Evolutionary conservation across 2,888 invertebrate genomes (phyloP).

Genomic region (Pseudoips prasinana): DNA sequence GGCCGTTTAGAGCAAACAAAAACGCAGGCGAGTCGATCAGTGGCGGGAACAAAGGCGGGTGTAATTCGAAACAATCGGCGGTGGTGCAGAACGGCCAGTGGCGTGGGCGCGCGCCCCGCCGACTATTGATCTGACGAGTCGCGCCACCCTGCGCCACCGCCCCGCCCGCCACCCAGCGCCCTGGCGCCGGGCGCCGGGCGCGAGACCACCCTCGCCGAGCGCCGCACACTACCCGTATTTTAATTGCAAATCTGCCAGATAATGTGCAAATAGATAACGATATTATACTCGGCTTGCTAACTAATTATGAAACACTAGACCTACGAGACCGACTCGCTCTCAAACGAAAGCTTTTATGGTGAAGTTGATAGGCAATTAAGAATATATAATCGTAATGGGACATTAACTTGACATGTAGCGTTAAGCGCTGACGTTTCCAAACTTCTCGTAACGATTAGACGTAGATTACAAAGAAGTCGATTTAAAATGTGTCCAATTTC

Average conservation of each 20-base stretch:
- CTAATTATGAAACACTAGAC: slow-evolving; percentile 71
- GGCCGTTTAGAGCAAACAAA: slow-evolving; percentile 76
- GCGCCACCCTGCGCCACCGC: slow-evolving; percentile 45
- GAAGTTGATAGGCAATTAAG: too few relatives aligned
- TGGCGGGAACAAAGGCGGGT: slow-evolving; percentile 77
- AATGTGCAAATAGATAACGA: slow-evolving; percentile 81
- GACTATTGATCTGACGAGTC: slow-evolving; percentile 79
- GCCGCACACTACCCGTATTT: slow-evolving; percentile 72
- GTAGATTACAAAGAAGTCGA: too few relatives aligned
- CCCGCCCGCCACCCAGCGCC: slow-evolving; percentile 38
- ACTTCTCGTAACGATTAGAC: too few relatives aligned
- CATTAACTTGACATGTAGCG: not conserved
- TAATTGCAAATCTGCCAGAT: slow-evolving; percentile 82
- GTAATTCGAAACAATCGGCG: slow-evolving; percentile 81
- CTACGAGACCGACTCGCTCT: slow-evolving; percentile 39
- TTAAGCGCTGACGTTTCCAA: too few relatives aligned
- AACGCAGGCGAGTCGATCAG: slow-evolving; percentile 76
- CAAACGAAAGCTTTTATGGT: not conserved
- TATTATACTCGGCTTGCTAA: slow-evolving; percentile 75
- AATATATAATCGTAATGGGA: not conserved
- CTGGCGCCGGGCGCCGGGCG: slow-evolving; percentile 35
- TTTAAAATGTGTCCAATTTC: too few relatives aligned
- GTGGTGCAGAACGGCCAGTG: slow-evolving; percentile 67
- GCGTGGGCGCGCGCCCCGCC: slow-evolving; percentile 72
- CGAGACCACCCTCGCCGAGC: slow-evolving; percentile 44